Evolutionary conservation across 1,140 invertebrate genomes (phyloP), one percentile per base, ranked within the genome.

Genomic region (Brachionus paranguensis): DNA sequence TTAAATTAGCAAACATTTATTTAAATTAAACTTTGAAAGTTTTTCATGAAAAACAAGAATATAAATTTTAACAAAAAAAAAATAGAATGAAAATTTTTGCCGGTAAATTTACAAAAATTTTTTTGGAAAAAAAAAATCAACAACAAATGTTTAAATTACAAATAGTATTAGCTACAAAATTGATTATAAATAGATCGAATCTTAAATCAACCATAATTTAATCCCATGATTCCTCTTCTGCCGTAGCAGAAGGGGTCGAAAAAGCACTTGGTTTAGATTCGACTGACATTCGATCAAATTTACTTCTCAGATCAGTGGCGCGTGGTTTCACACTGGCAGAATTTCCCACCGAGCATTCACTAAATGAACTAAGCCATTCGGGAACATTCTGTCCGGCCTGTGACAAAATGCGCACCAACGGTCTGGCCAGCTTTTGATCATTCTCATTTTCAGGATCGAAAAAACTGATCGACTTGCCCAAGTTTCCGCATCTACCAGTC

Each of bases 401-500:
- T 8, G 33, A 45, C 8, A 76, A 41, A 55, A 74, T 45, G 20
- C 33, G 41, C 14, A 60, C 53, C 10, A 76, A 65, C 14, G 29
- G 45, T 12, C 45, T 3, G 37, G 70, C 83, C 10, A 84, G 17
- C 45, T 74, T 74, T 14, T 27, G 47, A 76, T 84, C 68, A 84
- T 72, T 74, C 12, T 84, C 83, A 14, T 5, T 33, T 24, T 64
- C 43, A 11, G 47, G 68, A 24, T 85, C 93, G 88, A 91, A 97
- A 89, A 97, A 97, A 10, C 94, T 95, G 0, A 94, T 94, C 0
- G 96, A 94, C 86, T 92, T 93, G 4, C 96, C 96, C 53, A 93
- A 88, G 88, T 98, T 96, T 0, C 96, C 96, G 27, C 97, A 94
- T 53, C 96, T 92, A 1, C 96, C 96, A 17, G 96, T 98, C 86